Base-by-base conservation (phyloP, 1,140 invertebrate genomes). In the Drosophila setifemur region DNA sequence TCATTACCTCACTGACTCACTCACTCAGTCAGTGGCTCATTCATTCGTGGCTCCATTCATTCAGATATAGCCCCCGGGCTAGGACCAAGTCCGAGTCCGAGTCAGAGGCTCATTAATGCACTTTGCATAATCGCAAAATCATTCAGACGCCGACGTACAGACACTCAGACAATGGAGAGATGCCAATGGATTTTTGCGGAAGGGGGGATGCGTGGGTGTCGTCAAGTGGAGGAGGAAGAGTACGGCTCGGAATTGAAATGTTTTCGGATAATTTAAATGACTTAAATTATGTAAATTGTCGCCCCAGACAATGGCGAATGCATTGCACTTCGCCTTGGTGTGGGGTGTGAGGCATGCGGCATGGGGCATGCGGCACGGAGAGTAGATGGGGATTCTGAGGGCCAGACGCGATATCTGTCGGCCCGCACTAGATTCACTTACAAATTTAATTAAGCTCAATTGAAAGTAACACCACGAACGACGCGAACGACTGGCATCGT, bases 391-490 rank as follows among this genome's bases (percentile, higher is more conserved):
- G n/a, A 14, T 1, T 6, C 29, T 23, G 19, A 37, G 35, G 28
- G 25, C 42, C 61, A 61, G 66, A 63, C 26, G 33, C 53, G 53
- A 33, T 55, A 50, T 50, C 53, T 45, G 29, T 35, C 39, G 33
- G 68, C 79, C 76, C 81, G 86, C 86, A 88, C 86, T 83, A 89
- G 87, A 89, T 89, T 89, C 87, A 85, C 87, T 89, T 89, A 89
- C 87, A 89, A 89, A 89, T 89, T 89, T 89, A 89, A 89, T 89
- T 89, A 89, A 89, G 75, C 73, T 85, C 87, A 89, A 89, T 89
- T 89, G 87, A 88, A 88, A 88, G 85, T 74, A 89, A 88, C 85
- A 88, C 85, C 77, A 86, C 49, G 71, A 60, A 77, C 50, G 67
- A 35, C 42, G 60, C 53, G 67, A n/a, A n/a, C n/a, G n/a, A n/a